Percentiles rank a stretch among this genome's conserved stretches.
Evolutionary conservation across 2,113 vertebrate genomes (phyloP).

Genomic region (Machaerirhynchus nigripectus): DNA sequence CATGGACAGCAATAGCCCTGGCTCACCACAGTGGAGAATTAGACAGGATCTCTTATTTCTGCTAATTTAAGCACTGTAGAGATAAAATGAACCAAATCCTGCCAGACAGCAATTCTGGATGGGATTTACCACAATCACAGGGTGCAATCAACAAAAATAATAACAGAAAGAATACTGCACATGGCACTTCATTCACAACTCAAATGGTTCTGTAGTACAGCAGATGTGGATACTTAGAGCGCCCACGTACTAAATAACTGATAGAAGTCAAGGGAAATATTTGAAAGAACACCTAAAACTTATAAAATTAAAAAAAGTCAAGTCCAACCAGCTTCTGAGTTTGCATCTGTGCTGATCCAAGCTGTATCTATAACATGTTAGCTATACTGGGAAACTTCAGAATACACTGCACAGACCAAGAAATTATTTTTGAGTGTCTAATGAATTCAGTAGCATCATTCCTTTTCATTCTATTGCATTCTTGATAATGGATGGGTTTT

Average conservation of each 20-base stretch:
- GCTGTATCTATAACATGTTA: rapidly evolving
- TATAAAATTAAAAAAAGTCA: neutral
- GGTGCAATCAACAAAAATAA: neutral
- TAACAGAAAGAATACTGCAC: neutral
- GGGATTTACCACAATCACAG: neutral
- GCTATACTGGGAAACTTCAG: neutral
- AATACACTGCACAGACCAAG: neutral
- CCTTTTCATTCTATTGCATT: neutral
- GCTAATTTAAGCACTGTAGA: neutral
- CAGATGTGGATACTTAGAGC: neutral
- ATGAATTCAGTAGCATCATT: neutral
- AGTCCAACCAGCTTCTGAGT: neutral
- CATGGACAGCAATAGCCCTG: neutral
- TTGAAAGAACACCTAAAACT: neutral
- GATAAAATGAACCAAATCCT: neutral
- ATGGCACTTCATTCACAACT: rapidly evolving
- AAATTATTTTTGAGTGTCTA: neutral
- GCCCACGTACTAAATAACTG: rapidly evolving
- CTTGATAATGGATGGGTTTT: neutral
- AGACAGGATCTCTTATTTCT: neutral
- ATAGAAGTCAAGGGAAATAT: neutral
- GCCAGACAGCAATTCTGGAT: neutral
- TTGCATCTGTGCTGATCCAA: neutral
- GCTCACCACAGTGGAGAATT: neutral
- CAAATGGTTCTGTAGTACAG: neutral